Percentiles rank a stretch among this genome's conserved stretches.
phyloP scores from a whole-genome alignment of 2,888 invertebrate species.

The Cephus sareptanus region DNA sequence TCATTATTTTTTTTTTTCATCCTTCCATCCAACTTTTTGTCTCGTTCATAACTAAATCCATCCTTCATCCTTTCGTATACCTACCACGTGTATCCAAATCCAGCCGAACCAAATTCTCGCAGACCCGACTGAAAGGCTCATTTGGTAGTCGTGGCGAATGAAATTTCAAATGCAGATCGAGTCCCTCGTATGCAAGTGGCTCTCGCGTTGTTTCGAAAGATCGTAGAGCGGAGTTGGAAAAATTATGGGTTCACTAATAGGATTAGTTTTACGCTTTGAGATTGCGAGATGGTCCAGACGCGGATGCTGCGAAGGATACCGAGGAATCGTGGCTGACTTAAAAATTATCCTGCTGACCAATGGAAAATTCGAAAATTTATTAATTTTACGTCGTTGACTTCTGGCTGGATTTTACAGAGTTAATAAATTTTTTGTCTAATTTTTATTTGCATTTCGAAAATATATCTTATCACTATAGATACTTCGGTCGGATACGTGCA shows the following conservation, averaged over 20 bases:
- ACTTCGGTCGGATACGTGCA: not conserved
- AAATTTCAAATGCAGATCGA: conserved; percentile 55
- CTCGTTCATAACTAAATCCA: too few species aligned
- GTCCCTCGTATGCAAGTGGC: not conserved
- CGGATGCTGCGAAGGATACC: not conserved
- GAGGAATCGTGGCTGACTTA: not conserved
- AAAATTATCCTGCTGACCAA: not conserved
- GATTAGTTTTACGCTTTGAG: not conserved
- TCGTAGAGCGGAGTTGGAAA: not conserved
- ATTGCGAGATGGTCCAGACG: not conserved
- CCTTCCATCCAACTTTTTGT: too few species aligned
- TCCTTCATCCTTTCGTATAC: too few species aligned
- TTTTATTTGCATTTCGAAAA: not conserved
- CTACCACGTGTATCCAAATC: not conserved
- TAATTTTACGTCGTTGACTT: not conserved
- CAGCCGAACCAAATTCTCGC: not conserved
- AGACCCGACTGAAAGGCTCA: conserved; percentile 19
- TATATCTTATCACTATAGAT: not conserved
- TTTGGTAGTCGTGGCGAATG: conserved; percentile 49
- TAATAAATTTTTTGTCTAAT: not conserved
- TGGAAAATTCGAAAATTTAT: not conserved
- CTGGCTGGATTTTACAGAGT: not conserved
- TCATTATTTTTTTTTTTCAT: not conserved
- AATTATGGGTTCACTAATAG: conserved; percentile 3
- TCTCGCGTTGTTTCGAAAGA: not conserved